Evolutionary conservation across 2,113 vertebrate species (phyloP).

Genomic region (Ctenomys sociabilis): DNA sequence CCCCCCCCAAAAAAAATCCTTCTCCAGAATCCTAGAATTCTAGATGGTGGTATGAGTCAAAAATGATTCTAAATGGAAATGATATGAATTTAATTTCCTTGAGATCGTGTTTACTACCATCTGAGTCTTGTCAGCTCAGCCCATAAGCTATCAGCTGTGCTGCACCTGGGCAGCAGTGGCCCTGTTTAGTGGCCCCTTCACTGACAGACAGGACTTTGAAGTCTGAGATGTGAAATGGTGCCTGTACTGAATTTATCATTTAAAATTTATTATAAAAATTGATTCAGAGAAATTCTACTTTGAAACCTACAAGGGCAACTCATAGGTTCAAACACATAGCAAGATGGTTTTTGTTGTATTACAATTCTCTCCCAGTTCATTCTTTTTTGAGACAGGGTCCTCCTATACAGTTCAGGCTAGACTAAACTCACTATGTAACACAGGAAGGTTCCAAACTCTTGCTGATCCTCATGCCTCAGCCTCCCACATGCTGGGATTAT

Average conservation of each 20-base stretch:
- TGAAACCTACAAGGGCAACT: conserved; percentile 3
- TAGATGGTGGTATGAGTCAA: not conserved
- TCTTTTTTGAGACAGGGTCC: not conserved
- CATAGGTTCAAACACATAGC: not conserved
- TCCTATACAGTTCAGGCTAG: not conserved
- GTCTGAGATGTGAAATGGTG: not conserved
- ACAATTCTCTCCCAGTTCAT: not conserved
- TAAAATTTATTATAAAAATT: not conserved
- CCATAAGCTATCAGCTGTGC: not conserved
- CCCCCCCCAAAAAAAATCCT: no score
- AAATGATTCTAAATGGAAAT: not conserved
- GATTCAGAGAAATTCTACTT: conserved; percentile 23
- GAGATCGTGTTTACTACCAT: not conserved
- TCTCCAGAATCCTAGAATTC: not conserved
- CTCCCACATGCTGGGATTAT: not conserved
- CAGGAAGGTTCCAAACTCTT: not conserved
- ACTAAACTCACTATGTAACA: not conserved
- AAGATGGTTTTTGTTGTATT: conserved; percentile 29
- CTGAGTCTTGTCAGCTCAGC: not conserved
- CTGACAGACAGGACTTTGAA: not conserved
- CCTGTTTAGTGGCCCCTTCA: not conserved
- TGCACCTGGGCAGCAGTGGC: not conserved
- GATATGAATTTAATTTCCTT: not conserved
- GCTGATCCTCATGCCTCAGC: not conserved
- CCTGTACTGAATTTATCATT: not conserved